Evolutionary conservation across 2,888 invertebrate species (phyloP).

Genomic region (Keiferia lycopersicella): DNA sequence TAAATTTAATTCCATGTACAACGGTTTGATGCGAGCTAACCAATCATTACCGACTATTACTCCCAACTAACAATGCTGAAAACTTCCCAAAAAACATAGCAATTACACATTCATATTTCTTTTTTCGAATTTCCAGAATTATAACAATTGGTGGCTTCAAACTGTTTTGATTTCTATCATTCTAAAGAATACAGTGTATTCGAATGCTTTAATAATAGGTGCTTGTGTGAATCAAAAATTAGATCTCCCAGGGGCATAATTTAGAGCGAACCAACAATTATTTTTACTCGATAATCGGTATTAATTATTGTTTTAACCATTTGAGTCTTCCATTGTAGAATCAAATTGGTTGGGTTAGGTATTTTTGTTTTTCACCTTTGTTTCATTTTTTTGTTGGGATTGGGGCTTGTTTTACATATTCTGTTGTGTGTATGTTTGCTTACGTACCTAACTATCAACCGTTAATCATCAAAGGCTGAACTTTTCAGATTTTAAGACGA

Average conservation of each 20-base stretch:
- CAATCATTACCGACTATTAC: slow-evolving; percentile 54
- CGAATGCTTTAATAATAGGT: slow-evolving; percentile 60
- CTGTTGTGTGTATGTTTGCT: neutral
- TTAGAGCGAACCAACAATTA: slow-evolving; percentile 63
- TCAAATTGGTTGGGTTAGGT: slow-evolving; percentile 15
- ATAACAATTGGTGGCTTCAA: slow-evolving; percentile 65
- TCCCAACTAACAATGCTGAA: slow-evolving; percentile 48
- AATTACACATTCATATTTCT: slow-evolving; percentile 74
- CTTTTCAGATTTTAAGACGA: neutral
- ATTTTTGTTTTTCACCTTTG: slow-evolving; percentile 21
- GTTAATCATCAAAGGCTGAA: neutral
- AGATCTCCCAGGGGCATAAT: slow-evolving; percentile 58
- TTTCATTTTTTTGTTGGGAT: neutral
- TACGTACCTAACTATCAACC: neutral
- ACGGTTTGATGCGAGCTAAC: slow-evolving; percentile 31
- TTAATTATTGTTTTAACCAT: slow-evolving; percentile 63
- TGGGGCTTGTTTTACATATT: neutral
- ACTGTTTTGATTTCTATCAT: slow-evolving; percentile 64
- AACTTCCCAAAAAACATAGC: slow-evolving; percentile 61
- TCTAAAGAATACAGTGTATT: slow-evolving; percentile 43
- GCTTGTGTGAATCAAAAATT: slow-evolving; percentile 60
- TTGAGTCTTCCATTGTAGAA: slow-evolving; percentile 44
- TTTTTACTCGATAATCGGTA: slow-evolving; percentile 65
- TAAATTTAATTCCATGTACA: slow-evolving; percentile 18
- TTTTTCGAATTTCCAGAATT: slow-evolving; percentile 63